phyloP scores from a whole-genome alignment of 1,140 invertebrate species.

The Pseudomyrmex concolor region DNA sequence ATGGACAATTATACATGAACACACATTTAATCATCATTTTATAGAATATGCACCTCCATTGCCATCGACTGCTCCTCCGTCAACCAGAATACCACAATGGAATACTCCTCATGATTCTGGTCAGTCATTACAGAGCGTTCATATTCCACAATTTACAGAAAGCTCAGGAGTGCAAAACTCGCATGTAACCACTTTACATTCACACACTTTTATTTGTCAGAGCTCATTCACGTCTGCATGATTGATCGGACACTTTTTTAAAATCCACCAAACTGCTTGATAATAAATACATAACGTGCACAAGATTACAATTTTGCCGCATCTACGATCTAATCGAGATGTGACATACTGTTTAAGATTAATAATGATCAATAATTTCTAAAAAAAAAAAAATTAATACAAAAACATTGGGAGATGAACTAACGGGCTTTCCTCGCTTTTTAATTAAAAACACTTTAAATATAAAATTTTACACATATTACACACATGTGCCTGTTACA shows the following conservation, averaged over 20 bases:
- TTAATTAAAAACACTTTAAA: conserved; percentile 9
- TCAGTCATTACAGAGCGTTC: conserved; percentile 75
- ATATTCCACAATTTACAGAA: conserved; percentile 13
- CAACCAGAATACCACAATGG: conserved; percentile 81
- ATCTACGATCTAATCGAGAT: too few relatives aligned
- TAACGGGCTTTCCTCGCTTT: conserved; percentile 1
- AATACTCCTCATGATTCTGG: conserved; percentile 81
- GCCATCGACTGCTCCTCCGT: conserved; percentile 82
- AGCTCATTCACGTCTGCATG: background rate
- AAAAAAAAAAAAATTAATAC: too few relatives aligned
- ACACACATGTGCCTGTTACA: background rate
- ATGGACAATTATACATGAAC: conserved; percentile 39
- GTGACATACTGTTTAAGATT: too few relatives aligned
- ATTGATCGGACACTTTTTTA: background rate
- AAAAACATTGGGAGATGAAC: background rate
- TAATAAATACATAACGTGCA: conserved; percentile 16
- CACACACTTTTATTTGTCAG: conserved; percentile 26
- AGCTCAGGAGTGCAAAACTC: conserved; percentile 29
- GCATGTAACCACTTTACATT: conserved; percentile 37
- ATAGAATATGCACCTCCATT: conserved; percentile 84
- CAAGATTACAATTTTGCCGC: background rate
- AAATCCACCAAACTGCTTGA: conserved; percentile 18
- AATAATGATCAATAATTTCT: too few relatives aligned
- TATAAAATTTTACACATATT: conserved; percentile 24
- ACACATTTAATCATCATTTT: conserved; percentile 72